Percentiles rank a stretch among this genome's conserved stretches.
Evolutionary conservation across 2,797 vertebrate species (phyloP).

Genomic region (Chloroceryle inda): DNA sequence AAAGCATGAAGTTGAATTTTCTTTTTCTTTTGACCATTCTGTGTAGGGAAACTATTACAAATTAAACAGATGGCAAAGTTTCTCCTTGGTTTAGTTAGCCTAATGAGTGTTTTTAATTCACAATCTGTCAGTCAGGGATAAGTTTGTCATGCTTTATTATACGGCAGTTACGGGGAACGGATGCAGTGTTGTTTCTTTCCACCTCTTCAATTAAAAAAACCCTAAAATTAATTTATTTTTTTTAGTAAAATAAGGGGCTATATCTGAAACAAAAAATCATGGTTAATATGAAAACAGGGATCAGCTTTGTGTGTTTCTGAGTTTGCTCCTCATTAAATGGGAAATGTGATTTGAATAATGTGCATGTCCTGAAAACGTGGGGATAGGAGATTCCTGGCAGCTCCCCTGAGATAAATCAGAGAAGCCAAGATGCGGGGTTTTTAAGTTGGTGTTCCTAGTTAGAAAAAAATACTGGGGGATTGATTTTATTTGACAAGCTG

Average conservation of each 20-base stretch:
- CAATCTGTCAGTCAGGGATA: neutral
- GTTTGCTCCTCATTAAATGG: neutral
- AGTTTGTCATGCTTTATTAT: neutral
- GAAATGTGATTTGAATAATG: neutral
- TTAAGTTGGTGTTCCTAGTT: neutral
- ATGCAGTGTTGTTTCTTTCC: neutral
- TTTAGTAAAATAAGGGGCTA: neutral
- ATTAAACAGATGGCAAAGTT: neutral
- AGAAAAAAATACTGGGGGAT: neutral
- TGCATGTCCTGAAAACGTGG: neutral
- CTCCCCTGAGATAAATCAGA: neutral
- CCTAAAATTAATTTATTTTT: neutral
- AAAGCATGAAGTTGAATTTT: neutral
- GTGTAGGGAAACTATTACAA: neutral
- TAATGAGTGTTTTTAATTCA: neutral
- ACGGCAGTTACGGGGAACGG: neutral
- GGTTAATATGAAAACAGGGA: neutral
- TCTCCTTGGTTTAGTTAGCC: neutral
- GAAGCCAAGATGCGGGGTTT: neutral
- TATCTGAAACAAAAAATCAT: neutral
- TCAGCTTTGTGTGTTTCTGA: neutral
- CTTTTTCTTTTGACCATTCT: neutral
- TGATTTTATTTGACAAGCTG: neutral
- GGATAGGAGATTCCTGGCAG: neutral
- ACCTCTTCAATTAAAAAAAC: neutral